Evolutionary conservation across 2,888 invertebrate genomes (phyloP), one percentile per base, ranked within the genome.

Genomic region (Campoplex nolae): DNA sequence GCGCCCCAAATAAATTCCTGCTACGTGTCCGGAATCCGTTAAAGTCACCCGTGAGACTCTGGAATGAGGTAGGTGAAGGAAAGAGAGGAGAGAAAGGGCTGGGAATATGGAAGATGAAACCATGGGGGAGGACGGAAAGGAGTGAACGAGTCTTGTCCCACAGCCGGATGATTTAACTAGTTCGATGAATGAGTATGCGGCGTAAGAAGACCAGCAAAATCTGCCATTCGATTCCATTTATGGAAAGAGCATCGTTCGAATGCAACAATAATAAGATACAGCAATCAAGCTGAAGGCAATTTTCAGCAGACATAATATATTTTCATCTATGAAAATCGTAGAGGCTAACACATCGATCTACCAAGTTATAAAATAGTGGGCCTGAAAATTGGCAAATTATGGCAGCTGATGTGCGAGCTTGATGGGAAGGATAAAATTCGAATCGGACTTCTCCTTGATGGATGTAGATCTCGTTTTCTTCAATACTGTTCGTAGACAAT

Each of bases 1-100:
- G 91, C 91, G 92, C 87, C 88, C 90, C 92, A 93, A 93, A 94
- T 93, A 94, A 94, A 94, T 93, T 93, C 90, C 88, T 88, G 81
- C 88, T 92, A 93, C 94, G 94, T 94, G 94, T 90, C 86, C 86
- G 87, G 94, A 93, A 93, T 93, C 79, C 92, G 90, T 83, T 89
- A 83, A 58, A 82, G 71, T 51, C 54, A 45, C 38, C 70, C 32
- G 13, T 16, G 62, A 62, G 62, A 62, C 62, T 62, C 28, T 16
- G 58, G 3, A 28, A 58, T 58, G 71, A 42, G 58, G 45, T 56
- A 51, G 42, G 58, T 32, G 71, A 62, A 58, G 58, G 38, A 65
- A 73, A 62, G 42, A 58, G n/a, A 54, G 16, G 51, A 76, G 38
- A 70, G 56, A 32, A 32, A 74, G 11, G 18, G 11, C 3, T 58